These are phyloP conservation scores for Apamea crenata DNA, from an alignment of 2,888 invertebrate genomes.

Conservation along the genomic window DNA sequence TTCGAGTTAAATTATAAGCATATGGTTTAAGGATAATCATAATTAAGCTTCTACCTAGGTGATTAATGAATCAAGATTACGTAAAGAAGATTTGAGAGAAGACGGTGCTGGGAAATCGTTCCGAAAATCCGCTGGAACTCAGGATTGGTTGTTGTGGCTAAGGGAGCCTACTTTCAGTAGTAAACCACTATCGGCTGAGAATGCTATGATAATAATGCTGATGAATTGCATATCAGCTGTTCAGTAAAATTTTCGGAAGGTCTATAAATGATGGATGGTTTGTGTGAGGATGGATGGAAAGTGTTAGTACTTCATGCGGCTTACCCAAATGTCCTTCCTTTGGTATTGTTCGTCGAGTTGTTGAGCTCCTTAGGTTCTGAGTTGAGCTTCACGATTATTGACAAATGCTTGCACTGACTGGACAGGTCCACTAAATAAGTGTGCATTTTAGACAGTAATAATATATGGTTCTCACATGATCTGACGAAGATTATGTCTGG, in stretches of 20 bases:
- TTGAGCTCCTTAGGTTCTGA: too few species aligned
- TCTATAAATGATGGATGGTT: not conserved
- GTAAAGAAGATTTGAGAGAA: not conserved
- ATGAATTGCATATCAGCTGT: not conserved
- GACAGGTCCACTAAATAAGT: too few species aligned
- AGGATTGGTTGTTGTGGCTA: not conserved
- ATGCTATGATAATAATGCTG: not conserved
- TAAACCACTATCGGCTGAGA: not conserved
- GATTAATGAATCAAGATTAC: conserved; percentile 12
- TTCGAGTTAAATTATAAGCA: conserved; percentile 17
- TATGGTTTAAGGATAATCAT: conserved; percentile 16
- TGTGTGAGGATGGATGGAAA: not conserved
- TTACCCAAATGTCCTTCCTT: too few species aligned
- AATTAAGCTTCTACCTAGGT: conserved; percentile 8
- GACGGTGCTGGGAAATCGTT: not conserved
- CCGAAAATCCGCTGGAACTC: not conserved
- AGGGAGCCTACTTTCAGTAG: not conserved
- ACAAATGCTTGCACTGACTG: too few species aligned
- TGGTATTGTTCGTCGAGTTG: too few species aligned
- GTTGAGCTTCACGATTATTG: too few species aligned
- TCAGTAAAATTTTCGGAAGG: not conserved
- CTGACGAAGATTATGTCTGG: too few species aligned
- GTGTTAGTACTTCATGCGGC: not conserved
- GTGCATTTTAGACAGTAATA: too few species aligned
- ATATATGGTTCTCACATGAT: too few species aligned